phyloP scores from a whole-genome alignment of 2,113 vertebrate genomes.

The Dicentrarchus labrax region DNA sequence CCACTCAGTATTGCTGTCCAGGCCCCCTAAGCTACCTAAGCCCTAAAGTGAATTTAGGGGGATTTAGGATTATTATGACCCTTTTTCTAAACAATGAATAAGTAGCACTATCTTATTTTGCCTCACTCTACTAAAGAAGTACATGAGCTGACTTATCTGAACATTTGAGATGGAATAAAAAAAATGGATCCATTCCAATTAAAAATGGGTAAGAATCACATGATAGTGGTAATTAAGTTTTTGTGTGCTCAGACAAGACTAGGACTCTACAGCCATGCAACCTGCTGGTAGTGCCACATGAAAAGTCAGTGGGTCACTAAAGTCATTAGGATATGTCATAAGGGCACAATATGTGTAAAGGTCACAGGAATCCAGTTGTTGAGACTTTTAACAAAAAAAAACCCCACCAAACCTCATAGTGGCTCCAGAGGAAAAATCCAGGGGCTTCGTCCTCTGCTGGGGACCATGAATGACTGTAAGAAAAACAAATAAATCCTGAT shows the following conservation, averaged over 20 bases:
- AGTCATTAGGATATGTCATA: not conserved
- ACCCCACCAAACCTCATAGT: not conserved
- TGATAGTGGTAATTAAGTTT: not conserved
- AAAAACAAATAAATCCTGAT: no score
- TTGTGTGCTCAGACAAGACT: not conserved
- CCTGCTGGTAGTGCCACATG: not conserved
- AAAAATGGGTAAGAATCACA: not conserved
- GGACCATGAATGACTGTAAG: no score
- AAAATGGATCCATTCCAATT: not conserved
- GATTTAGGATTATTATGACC: constrained; percentile 15
- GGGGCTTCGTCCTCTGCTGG: no score
- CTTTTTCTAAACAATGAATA: not conserved
- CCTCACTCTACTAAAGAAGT: not conserved
- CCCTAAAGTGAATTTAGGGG: constrained; percentile 20
- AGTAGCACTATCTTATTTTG: not conserved
- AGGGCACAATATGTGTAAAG: not conserved
- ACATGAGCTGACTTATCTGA: not conserved
- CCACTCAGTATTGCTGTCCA: constrained; percentile 41
- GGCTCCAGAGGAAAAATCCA: no score
- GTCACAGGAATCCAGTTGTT: not conserved
- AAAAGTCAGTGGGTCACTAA: not conserved
- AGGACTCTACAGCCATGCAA: not conserved
- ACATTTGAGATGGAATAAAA: not conserved
- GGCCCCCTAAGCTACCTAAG: constrained; percentile 41
- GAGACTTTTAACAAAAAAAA: not conserved